Evolutionary conservation across 2,113 vertebrate genomes (phyloP).

Genomic region (Catharus minimus): DNA sequence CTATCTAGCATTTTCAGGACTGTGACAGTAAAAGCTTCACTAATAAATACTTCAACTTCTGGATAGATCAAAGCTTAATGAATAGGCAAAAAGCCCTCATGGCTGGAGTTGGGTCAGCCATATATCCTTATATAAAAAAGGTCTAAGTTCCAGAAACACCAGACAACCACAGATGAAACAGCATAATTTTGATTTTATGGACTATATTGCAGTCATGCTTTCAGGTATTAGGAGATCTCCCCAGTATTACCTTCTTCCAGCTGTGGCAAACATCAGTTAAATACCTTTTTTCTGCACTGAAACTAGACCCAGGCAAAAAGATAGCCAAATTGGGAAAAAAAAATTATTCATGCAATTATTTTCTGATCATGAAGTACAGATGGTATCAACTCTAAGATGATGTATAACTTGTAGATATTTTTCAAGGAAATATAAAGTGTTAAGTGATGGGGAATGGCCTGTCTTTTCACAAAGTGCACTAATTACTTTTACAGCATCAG

Average conservation of each 20-base stretch:
- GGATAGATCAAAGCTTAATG: background rate
- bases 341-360: background rate
- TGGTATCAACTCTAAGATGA: background rate
- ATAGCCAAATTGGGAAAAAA: background rate
- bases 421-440: background rate
- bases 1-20: background rate
- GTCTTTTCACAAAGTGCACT: background rate
- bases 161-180: background rate
- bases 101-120: background rate
- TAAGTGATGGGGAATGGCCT: background rate
- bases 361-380: background rate
- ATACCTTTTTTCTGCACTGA: background rate
- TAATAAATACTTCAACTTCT: background rate
- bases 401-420: background rate
- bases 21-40: background rate
- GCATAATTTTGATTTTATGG: background rate
- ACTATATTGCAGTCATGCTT: background rate
- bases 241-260: background rate
- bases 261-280: background rate
- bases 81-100: background rate
- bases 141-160: background rate
- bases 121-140: background rate
- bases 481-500: background rate
- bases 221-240: background rate
- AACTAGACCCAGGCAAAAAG: background rate